Evolutionary conservation across 2,888 invertebrate genomes (phyloP), one percentile per base, ranked within the genome.

Genomic region (Labia minor): DNA sequence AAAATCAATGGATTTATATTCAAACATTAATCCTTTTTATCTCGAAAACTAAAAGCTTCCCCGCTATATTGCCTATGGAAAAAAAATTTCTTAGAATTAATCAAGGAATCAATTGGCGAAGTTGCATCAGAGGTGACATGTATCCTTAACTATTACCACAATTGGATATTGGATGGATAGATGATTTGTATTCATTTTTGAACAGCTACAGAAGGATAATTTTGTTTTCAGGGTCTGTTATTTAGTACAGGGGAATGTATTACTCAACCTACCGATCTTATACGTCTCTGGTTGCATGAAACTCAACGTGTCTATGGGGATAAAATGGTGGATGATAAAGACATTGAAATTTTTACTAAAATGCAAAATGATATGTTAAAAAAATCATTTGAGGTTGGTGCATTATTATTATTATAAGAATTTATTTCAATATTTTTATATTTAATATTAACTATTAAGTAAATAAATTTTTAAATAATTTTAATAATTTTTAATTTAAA

Each of bases 221-320:
- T n/a, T n/a, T n/a, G n/a, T n/a, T 75, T 79, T 67, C 78, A 95
- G 92, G 96, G 96, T 26, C 80, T 97, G 63, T 78, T 97, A 66
- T 96, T 97, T 76, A 91, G 94, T 75, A 86, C 88, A 1, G 88
- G 89, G 72, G 96, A 97, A 72, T 93, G 94, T 74, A 78, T 95
- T 63, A 87, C 85, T 70, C 83, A 83, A 67, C 86, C 90, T 0
- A 83, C 87, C 18, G 95, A 96, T 76, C 78, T 97, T 67, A 87
- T 95, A 65, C 84, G 95, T 10, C 80, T 97, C 37, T 97, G 95
- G 95, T 81, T 94, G 73, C 97, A 97, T 75, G 97, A 97, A 80
- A 89, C 92, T 1, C 89, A 91, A 74, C 82, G 96, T 72, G 96
- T 97, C 6, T 97, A 97, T 76, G 88, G 92, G 0, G 97, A 97